These are phyloP conservation scores for Coremacera marginata DNA, from an alignment of 2,888 invertebrate genomes.

Conservation along the genomic window DNA sequence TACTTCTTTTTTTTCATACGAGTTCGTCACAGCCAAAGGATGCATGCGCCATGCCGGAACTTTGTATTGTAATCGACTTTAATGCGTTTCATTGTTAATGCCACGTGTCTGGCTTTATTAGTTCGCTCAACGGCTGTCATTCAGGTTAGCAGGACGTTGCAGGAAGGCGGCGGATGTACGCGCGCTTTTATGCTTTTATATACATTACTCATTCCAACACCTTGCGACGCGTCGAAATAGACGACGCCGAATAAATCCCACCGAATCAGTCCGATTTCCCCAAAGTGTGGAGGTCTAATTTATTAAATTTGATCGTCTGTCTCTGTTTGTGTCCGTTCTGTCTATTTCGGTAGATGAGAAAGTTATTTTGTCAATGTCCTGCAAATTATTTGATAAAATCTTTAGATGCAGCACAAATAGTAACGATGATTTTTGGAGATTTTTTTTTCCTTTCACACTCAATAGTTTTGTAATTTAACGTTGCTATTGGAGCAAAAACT, in stretches of 20 bases:
- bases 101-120: slow-evolving; percentile 70
- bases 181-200: slow-evolving; percentile 68
- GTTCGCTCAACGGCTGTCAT: slow-evolving; percentile 59
- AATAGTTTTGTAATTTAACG: no score
- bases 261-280: background rate
- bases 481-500: no score
- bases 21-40: slow-evolving; percentile 17
- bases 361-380: no score
- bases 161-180: slow-evolving; percentile 55
- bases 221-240: slow-evolving; percentile 1
- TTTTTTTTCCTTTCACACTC: no score
- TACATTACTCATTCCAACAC: slow-evolving; percentile 60
- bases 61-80: slow-evolving; percentile 69
- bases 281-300: slow-evolving; percentile 34
- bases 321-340: background rate
- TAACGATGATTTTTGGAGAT: background rate
- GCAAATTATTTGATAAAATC: background rate
- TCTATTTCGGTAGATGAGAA: background rate
- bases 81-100: slow-evolving; percentile 70
- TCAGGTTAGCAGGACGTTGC: slow-evolving; percentile 28
- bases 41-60: slow-evolving; percentile 28
- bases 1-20: background rate
- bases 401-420: background rate
- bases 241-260: background rate
- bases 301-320: slow-evolving; percentile 38